phyloP scores from a whole-genome alignment of 2,797 vertebrate species.

The Rhinatrema bivittatum region DNA sequence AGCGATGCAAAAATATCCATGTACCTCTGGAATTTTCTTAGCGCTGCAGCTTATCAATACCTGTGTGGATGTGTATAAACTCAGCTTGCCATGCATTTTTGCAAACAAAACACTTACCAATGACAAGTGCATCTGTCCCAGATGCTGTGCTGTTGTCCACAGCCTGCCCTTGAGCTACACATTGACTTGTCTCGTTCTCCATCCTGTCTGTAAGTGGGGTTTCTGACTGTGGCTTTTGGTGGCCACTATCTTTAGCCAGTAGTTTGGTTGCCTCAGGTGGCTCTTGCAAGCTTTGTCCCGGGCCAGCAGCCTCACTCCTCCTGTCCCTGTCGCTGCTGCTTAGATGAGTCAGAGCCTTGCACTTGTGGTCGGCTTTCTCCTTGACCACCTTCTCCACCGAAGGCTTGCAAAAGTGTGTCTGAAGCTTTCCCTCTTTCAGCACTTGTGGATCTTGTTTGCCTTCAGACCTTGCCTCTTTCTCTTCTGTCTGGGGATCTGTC shows the following conservation, averaged over 20 bases:
- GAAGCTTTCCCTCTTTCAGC: background rate
- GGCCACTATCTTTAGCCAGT: background rate
- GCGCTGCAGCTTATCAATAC: background rate
- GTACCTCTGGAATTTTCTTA: no score
- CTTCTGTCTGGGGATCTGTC: slow-evolving; percentile 12
- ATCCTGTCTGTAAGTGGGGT: background rate
- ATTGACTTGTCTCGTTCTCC: background rate
- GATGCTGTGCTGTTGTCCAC: background rate
- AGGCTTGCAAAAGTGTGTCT: slow-evolving; percentile 7
- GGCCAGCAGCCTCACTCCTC: background rate
- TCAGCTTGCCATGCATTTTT: no score
- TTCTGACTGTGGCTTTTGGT: background rate
- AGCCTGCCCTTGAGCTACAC: no score
- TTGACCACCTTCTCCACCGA: slow-evolving; percentile 1
- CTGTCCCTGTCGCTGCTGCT: background rate
- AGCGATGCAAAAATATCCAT: no score
- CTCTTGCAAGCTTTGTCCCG: slow-evolving; percentile 16
- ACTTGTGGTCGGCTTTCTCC: slow-evolving; percentile 17
- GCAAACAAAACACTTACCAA: slow-evolving; percentile 27
- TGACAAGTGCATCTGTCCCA: slow-evolving; percentile 6
- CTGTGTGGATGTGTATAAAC: fast-evolving
- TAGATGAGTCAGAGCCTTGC: background rate
- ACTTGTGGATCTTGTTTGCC: slow-evolving; percentile 11
- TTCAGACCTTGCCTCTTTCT: background rate
- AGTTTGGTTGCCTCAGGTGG: slow-evolving; percentile 4